Base-by-base conservation (phyloP, 2,113 vertebrate genomes). In the Laticauda laticaudata region DNA sequence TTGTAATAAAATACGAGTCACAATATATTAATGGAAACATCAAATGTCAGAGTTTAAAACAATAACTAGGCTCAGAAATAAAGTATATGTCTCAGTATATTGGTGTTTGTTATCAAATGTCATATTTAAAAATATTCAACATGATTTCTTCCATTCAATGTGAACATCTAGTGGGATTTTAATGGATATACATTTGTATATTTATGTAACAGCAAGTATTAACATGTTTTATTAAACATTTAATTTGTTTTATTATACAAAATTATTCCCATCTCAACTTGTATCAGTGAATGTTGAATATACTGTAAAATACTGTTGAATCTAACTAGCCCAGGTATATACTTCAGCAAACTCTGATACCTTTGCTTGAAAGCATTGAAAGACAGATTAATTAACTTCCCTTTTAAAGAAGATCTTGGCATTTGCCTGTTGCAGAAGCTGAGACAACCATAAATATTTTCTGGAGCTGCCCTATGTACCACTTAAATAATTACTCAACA, bases 11-110 rank as follows among this genome's bases (percentile, higher is more conserved):
- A 64, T 92, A 55, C 3, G 20, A 7, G 2, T 51, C 48, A 64
- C 56, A 92, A 29, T 92, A 75, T 88, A 88, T 88, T 64, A 15
- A 56, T 69, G n/a, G 61, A 69, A 88, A 88, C 69, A 26, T 69
- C 21, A 53, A 69, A 88, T 39, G 12, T 69, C 57, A 69, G 5
- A 51, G 45, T 11, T 39, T n/a, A 53, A 45, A 39, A 34, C 5
- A 75, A 75, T 75, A 75, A n/a, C 5, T 34, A 75, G n/a, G n/a
- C 12, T 75, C 18, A 15, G 64, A 34, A 75, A 75, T 34, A 34
- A 59, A 88, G 26, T 3, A 34, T n/a, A 53, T 34, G n/a, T 48
- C 11, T 45, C 55, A 92, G n/a, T 39, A n/a, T 20, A 87, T 39
- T 87, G 20, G 39, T 87, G 45, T 64, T 29, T 15, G 53, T 87